These are phyloP conservation scores for Drosophila aff. DNA, from an alignment of 1,140 invertebrate species.

Conservation along the genomic window DNA sequence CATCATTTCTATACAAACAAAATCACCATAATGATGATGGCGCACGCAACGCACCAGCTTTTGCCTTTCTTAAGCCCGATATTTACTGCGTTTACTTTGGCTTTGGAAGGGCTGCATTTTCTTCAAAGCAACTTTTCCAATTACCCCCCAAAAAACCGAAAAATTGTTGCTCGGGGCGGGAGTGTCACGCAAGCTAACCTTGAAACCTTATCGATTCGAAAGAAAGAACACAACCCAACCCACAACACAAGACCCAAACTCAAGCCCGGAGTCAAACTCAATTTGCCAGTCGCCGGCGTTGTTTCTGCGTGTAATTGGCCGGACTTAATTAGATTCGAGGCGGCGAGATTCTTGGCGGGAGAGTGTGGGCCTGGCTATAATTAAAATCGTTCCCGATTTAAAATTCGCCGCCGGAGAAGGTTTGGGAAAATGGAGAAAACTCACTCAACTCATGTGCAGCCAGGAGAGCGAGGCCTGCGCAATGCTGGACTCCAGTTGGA, in stretches of 20 bases:
- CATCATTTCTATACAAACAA: conserved; percentile 31
- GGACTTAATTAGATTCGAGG: conserved; percentile 54
- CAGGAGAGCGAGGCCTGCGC: conserved; percentile 26
- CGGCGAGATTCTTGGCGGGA: conserved; percentile 3
- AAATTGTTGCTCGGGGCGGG: conserved; percentile 33
- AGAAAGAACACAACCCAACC: neutral
- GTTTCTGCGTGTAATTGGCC: conserved; percentile 55
- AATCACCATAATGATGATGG: conserved; percentile 49
- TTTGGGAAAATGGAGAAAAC: neutral
- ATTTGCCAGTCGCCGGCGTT: conserved; percentile 29
- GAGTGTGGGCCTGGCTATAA: conserved; percentile 28
- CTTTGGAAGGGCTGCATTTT: conserved; percentile 17
- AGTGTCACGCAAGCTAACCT: conserved; percentile 57
- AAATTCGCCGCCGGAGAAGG: conserved; percentile 14
- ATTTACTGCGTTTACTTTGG: conserved; percentile 15
- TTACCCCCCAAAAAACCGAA: neutral
- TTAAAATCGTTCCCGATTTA: conserved; percentile 48
- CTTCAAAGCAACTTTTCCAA: conserved; percentile 36
- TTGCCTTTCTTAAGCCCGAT: conserved; percentile 1
- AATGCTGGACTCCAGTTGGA: conserved; percentile 23
- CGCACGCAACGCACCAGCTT: conserved; percentile 30
- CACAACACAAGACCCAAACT: conserved; percentile 1
- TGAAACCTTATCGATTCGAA: conserved; percentile 69
- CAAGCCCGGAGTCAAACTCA: conserved; percentile 20
- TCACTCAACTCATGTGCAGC: neutral